A percentile compares a stretch with the other conserved stretches of the same genome.
These are phyloP conservation scores for Tinea semifulvella DNA, from an alignment of 2,888 invertebrate species.

Conservation along the genomic window DNA sequence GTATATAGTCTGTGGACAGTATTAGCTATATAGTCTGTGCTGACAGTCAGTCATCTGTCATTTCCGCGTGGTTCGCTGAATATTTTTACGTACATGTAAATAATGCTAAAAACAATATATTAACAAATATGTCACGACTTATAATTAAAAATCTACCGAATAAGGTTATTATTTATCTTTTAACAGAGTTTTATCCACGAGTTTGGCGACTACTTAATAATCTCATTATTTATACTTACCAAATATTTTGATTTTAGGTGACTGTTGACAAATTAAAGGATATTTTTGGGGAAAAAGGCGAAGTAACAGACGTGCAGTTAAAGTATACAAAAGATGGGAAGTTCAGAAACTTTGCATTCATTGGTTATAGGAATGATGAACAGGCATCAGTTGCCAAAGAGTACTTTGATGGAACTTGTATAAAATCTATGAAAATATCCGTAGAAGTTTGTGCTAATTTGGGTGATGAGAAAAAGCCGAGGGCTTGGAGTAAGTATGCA, in stretches of 20 bases:
- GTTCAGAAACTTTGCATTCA: conserved; percentile 93
- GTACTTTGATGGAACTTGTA: conserved; percentile 84
- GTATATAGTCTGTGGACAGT: too few relatives aligned
- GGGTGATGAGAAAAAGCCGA: conserved; percentile 78
- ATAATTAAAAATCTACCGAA: conserved; percentile 92
- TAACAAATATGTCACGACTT: conserved; percentile 76
- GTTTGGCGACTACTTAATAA: not conserved
- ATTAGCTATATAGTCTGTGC: too few relatives aligned
- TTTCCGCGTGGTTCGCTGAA: conserved; percentile 1
- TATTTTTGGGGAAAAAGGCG: conserved; percentile 81
- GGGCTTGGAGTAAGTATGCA: conserved; percentile 94
- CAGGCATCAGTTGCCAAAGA: conserved; percentile 81
- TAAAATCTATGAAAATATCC: conserved; percentile 82
- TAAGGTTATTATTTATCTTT: conserved; percentile 63
- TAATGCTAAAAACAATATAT: not conserved
- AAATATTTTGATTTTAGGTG: conserved; percentile 62
- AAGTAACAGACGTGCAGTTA: conserved; percentile 91
- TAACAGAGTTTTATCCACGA: conserved; percentile 21
- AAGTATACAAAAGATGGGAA: conserved; percentile 92
- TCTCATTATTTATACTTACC: not conserved
- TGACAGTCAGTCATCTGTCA: not conserved
- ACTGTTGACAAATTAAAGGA: conserved; percentile 79
- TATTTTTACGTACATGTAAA: not conserved
- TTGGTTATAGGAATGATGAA: conserved; percentile 86
- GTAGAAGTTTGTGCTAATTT: conserved; percentile 78